phyloP scores from a whole-genome alignment of 2,113 vertebrate species.

The Pleuronectes platessa region DNA sequence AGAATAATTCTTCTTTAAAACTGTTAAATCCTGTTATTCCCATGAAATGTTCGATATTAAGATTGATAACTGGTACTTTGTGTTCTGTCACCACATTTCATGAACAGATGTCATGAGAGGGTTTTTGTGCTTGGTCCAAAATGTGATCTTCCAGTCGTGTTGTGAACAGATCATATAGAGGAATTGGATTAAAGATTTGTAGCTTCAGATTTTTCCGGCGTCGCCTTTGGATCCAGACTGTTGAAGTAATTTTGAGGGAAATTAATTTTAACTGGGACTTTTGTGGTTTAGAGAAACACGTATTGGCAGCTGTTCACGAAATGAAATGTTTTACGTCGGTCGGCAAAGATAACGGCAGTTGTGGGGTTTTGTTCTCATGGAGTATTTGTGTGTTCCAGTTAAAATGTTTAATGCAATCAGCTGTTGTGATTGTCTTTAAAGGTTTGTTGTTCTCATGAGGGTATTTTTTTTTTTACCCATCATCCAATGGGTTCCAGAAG shows the following conservation, averaged over 20 bases:
- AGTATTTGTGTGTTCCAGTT: neutral
- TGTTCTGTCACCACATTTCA: neutral
- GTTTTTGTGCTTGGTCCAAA: neutral
- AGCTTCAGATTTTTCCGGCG: conserved; percentile 11
- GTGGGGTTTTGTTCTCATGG: neutral
- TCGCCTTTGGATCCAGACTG: neutral
- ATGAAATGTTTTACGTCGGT: conserved; percentile 6
- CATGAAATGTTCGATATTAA: too few species aligned
- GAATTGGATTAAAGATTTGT: conserved; percentile 5
- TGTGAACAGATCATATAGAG: neutral
- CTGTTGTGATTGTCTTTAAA: neutral
- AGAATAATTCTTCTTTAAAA: too few species aligned
- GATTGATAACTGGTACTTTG: too few species aligned
- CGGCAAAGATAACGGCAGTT: neutral
- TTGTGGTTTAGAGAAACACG: neutral
- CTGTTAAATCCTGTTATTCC: too few species aligned
- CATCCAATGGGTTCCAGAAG: conserved; percentile 3
- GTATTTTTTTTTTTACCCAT: conserved; percentile 1
- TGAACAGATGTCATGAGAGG: neutral
- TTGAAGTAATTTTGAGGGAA: neutral
- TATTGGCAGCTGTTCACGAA: conserved; percentile 1
- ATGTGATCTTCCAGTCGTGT: neutral
- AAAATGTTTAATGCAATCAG: conserved; percentile 10
- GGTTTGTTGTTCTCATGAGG: neutral
- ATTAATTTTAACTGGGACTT: neutral